Evolutionary conservation across 2,113 vertebrate genomes (phyloP).

Genomic region (Hydrolagus affinis): DNA sequence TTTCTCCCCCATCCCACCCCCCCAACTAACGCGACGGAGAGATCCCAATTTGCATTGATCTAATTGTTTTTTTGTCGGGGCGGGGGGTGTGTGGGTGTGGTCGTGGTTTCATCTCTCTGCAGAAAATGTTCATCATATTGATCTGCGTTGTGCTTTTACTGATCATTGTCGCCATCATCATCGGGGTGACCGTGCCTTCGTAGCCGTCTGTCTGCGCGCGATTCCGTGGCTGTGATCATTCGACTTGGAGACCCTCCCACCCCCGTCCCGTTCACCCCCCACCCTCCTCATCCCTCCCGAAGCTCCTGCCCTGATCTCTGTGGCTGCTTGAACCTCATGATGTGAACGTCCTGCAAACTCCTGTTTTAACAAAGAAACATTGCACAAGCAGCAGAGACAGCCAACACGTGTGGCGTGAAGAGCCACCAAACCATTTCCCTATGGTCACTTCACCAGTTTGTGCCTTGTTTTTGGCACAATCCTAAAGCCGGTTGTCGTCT

Average conservation of each 20-base stretch:
- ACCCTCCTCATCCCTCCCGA: background rate
- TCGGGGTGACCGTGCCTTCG: slow-evolving; percentile 59
- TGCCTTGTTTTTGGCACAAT: too few species aligned
- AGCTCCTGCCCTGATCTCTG: background rate
- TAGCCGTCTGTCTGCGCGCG: slow-evolving; percentile 32
- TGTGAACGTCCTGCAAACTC: too few species aligned
- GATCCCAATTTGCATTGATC: background rate
- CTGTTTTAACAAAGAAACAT: background rate
- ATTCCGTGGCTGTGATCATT: too few species aligned
- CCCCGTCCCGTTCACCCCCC: too few species aligned
- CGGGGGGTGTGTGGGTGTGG: too few species aligned
- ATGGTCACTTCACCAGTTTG: background rate
- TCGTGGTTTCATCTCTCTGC: slow-evolving; percentile 46
- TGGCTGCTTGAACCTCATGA: too few species aligned
- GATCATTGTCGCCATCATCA: slow-evolving; percentile 68
- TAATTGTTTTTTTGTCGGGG: slow-evolving; percentile 37
- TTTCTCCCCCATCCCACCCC: too few species aligned
- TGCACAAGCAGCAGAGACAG: background rate
- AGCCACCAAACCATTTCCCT: background rate
- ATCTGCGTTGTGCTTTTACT: slow-evolving; percentile 60
- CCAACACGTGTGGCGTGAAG: background rate
- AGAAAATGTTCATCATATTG: slow-evolving; percentile 73
- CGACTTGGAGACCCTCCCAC: too few species aligned
- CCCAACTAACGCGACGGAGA: too few species aligned
- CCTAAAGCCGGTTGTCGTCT: too few species aligned